These are phyloP conservation scores for Acyrthosiphon pisum DNA, from an alignment of 1,140 invertebrate species.

Conservation along the genomic window DNA sequence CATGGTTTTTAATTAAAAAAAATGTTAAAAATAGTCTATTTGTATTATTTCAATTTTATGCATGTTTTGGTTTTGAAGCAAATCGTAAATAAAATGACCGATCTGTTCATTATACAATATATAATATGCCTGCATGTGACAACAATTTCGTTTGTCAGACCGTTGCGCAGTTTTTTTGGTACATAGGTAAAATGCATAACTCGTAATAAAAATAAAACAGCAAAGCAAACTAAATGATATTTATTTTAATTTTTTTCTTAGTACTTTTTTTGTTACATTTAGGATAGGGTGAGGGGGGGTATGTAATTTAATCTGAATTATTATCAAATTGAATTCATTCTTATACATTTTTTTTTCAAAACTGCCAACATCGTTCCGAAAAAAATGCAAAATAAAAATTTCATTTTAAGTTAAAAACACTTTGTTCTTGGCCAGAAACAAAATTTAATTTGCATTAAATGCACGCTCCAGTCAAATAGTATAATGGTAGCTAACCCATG, in stretches of 20 bases:
- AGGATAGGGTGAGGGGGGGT: neutral
- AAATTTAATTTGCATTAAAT: neutral
- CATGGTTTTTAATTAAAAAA: no score
- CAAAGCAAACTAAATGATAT: neutral
- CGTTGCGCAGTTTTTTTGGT: neutral
- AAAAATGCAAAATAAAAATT: neutral
- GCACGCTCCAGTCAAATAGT: neutral
- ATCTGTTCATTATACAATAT: neutral
- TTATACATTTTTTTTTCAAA: neutral
- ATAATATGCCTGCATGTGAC: neutral
- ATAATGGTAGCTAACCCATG: neutral
- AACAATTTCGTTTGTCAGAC: neutral
- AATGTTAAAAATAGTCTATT: neutral
- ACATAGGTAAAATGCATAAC: neutral
- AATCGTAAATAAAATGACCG: neutral
- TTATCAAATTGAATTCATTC: neutral
- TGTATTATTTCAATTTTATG: neutral
- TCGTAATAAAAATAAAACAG: neutral
- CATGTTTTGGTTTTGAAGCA: neutral
- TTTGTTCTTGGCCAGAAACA: neutral
- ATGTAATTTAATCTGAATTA: neutral
- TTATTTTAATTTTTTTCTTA: neutral
- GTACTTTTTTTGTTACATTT: neutral
- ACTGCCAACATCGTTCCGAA: neutral
- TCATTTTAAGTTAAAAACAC: neutral